Base-by-base conservation (phyloP, 2,797 vertebrate species). In the Dallia pectoralis region DNA sequence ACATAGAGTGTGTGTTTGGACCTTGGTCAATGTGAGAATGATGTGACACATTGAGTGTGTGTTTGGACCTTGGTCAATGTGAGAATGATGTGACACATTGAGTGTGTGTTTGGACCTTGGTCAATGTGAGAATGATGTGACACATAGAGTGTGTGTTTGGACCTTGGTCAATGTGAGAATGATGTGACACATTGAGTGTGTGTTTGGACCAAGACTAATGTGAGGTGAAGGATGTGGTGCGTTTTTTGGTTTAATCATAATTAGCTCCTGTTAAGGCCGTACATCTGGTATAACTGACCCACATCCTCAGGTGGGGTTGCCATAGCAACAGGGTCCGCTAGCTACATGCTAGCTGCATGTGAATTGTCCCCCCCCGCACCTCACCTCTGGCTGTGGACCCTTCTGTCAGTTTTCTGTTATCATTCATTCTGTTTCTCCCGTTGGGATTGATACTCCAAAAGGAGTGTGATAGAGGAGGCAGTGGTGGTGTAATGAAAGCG, bases 251-350 rank as follows among this genome's bases (percentile, higher is more conserved):
- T 29, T 11, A 25, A 61, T 25, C 15, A 44, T 68, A 15, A 9
- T 68, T 44, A 47, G 22, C 22, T 44, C 44, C 65, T 44, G 65
- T 36, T 27, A 44, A 49, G 47, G 27, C 67, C 18, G 27, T 32
- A 53, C 30, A 29, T n/a, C 47, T 19, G 47, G n/a, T 16, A 3
- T n/a, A 27, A 15, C 6, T 40, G 47, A 53, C 47, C 67, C 48
- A 69, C 67, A 69, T 69, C 27, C 5, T 16, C 4, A 27, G 67
- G 14, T 29, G 27, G 16, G 27, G 67, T 69, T 69, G 48, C 48
- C 15, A 19, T 69, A 48, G 67, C 29, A 69, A 69, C 18, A 30
- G 48, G 36, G 15, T 25, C 67, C 44, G 27, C 67, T 18, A 48
- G 44, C 27, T 8, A 40, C 67, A 19, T 1, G 25, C 5, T 19